Base-by-base conservation (phyloP, 2,113 vertebrate genomes). In the Hydrolagus affinis region DNA sequence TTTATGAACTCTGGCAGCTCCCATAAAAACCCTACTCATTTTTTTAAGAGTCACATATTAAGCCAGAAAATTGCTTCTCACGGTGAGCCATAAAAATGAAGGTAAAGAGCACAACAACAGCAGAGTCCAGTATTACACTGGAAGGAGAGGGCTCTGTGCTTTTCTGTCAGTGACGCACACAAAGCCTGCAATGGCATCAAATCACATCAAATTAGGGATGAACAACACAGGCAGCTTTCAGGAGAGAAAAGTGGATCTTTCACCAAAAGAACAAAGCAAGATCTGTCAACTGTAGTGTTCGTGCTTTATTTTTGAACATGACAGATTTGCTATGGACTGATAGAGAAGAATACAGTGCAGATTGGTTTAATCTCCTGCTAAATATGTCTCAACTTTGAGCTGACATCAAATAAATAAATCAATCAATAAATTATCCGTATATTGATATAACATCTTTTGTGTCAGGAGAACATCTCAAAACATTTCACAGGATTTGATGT, bases 1-100 rank as follows among this genome's bases (percentile, higher is more conserved):
- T 94, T 95, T 95, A 95, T 94, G 93, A 93, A 94, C 94, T 94
- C 91, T 95, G 94, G 93, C 94, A 95, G 94, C 93, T 93, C 93
- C 94, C 94, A 93, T 95, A 95, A 95, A 95, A 94, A 89, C 93
- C 93, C 92, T 91, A 64, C 91, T 95, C 93, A 95, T 93, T 94
- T 94, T 94, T 95, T 93, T 94, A 94, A 94, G 93, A 94, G 94
- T 93, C 93, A 93, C 94, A 95, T 94, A 94, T 94, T 93, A 94
- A 93, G 92, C 91, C 60, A 94, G 94, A 94, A 95, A 95, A 95
- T 95, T 95, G 93, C 94, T 93, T 94, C 94, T 94, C 92, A 92
- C 94, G 92, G 94, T 95, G 94, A 94, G 93, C 93, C 94, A 95
- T 95, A 94, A 95, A 95, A 95, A 93, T 88, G 93, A 94, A 95